phyloP scores from a whole-genome alignment of 1,140 invertebrate genomes.

The Papilio machaon region DNA sequence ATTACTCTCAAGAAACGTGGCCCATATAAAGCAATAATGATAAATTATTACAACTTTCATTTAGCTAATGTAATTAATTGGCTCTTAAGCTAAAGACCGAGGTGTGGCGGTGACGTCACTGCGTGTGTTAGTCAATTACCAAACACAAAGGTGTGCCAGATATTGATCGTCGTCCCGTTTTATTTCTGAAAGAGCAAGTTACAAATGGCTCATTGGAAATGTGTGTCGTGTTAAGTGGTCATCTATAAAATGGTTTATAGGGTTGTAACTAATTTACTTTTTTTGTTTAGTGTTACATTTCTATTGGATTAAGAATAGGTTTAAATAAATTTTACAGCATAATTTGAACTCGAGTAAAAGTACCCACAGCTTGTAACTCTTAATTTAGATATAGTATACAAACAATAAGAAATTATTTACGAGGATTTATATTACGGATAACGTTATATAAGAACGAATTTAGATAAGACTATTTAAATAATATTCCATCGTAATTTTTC shows the following conservation, averaged over 20 bases:
- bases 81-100: constrained; percentile 31
- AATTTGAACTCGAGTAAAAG: neutral
- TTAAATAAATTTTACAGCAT: neutral
- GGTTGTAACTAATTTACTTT: neutral
- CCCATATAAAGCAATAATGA: constrained; percentile 15
- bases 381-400: too few species aligned
- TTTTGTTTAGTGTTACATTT: neutral
- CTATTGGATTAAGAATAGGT: neutral
- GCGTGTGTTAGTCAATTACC: constrained; percentile 31
- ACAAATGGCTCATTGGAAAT: constrained; percentile 15
- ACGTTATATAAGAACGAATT: too few species aligned
- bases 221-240: constrained; percentile 7
- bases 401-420: neutral
- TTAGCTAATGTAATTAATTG: constrained; percentile 39
- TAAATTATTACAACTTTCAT: constrained; percentile 30
- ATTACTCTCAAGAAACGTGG: neutral
- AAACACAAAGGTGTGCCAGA: constrained; percentile 37
- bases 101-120: constrained; percentile 37
- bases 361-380: neutral
- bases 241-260: constrained; percentile 19
- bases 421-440: too few species aligned
- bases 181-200: constrained; percentile 31
- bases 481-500: too few species aligned
- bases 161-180: constrained; percentile 37
- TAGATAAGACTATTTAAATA: too few species aligned